phyloP scores from a whole-genome alignment of 2,113 vertebrate genomes.

The Ptilonorhynchus violaceus region DNA sequence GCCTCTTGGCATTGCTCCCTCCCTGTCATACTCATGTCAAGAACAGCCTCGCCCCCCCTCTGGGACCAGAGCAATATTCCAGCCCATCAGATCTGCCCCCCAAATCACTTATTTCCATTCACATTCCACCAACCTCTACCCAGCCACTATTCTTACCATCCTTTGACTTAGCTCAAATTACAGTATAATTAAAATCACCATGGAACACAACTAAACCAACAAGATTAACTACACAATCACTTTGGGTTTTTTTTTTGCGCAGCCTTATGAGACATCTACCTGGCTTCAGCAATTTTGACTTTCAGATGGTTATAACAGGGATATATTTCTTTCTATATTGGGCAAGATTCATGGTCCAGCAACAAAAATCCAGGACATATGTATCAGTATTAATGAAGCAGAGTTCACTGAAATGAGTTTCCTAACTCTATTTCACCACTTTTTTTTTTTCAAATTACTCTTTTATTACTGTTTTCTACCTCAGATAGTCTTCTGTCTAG shows the following conservation, averaged over 20 bases:
- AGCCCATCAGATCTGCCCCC: constrained; percentile 18
- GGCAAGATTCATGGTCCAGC: neutral
- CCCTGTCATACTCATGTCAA: neutral
- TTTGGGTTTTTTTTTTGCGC: neutral
- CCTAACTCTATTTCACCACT: neutral
- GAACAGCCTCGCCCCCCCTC: neutral
- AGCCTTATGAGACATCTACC: neutral
- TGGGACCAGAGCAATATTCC: neutral
- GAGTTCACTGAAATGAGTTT: neutral
- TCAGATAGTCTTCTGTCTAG: neutral
- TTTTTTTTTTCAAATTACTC: neutral
- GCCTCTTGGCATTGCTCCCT: neutral
- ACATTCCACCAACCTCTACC: constrained; percentile 46
- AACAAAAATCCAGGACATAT: neutral
- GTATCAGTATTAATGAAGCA: neutral
- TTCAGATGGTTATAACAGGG: neutral
- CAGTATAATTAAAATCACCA: constrained; percentile 67
- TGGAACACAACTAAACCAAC: constrained; percentile 61
- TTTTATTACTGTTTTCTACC: neutral
- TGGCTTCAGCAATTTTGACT: neutral
- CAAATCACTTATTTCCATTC: neutral
- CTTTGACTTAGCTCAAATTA: constrained; percentile 64
- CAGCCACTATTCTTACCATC: constrained; percentile 55
- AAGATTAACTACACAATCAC: constrained; percentile 52
- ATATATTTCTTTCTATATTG: neutral